A percentile compares a stretch with the other conserved stretches of the same genome.
phyloP scores from a whole-genome alignment of 53 echinoderm and acorn worm genomes.

The Temnopleurus reevesii region DNA sequence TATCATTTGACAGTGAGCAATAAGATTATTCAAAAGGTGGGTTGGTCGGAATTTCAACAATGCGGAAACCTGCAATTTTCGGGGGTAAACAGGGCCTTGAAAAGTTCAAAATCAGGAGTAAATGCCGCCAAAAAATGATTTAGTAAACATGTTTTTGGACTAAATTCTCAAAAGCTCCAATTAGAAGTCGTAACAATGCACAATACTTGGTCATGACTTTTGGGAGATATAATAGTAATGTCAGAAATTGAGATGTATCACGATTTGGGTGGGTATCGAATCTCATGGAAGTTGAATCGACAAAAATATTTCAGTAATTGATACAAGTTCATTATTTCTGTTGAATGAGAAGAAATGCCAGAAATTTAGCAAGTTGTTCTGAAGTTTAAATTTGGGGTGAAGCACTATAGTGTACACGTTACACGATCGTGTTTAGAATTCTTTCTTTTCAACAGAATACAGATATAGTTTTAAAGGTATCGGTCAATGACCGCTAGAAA shows the following conservation, averaged over 20 bases:
- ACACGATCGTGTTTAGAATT: not conserved
- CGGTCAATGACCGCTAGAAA: too few species aligned
- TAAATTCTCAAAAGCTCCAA: too few species aligned
- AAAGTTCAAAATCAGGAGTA: constrained; percentile 6
- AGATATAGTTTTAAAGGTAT: not conserved
- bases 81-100: constrained; percentile 18
- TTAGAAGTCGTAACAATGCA: constrained; percentile 10
- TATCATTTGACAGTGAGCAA: not conserved
- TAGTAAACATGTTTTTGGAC: constrained; percentile 32
- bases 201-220: not conserved
- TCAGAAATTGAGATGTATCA: not conserved
- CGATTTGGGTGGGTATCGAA: not conserved
- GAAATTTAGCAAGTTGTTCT: constrained; percentile 2
- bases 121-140: constrained; percentile 14
- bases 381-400: not conserved
- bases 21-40: not conserved
- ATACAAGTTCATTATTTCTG: not conserved
- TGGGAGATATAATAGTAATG: not conserved
- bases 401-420: not conserved
- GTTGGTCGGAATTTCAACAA: not conserved
- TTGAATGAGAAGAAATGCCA: not conserved
- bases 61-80: constrained; percentile 10
- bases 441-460: not conserved
- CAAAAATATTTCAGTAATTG: not conserved
- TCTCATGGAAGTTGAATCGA: not conserved